Evolutionary conservation across 2,113 vertebrate genomes (phyloP), one percentile per base, ranked within the genome.

Genomic region (Propithecus coquereli): DNA sequence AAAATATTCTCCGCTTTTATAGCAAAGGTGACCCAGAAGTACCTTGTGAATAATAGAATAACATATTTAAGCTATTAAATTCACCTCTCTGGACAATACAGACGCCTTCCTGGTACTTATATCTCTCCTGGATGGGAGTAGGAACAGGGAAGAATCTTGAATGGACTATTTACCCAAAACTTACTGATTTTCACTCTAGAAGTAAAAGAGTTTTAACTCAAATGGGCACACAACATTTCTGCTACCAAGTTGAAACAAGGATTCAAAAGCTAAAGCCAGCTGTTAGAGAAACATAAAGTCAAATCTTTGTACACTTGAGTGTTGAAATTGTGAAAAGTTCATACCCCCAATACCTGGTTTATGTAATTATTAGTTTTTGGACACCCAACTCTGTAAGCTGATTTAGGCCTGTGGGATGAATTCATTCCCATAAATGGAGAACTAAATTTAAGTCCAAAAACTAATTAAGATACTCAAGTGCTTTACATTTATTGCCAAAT

Each of bases 21-120:
- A 90, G 91, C 71, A 87, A 97, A 97, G 97, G 95, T 98, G 97
- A 98, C 97, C 87, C 63, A 94, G 88, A 97, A 95, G 50, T 90
- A 74, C 87, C 70, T 94, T 93, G 83, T 93, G 93, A 96, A 93
- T 96, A 94, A 93, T 85, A 96, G 86, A 91, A 74, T 87, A 95
- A 93, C 91, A 90, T 85, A 94, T 94, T 95, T 81, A 96, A 94
- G 47, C 89, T 86, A 87, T 97, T 96, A 90, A 95, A 76, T 87
- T 93, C 47, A 57, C 57, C 59, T 92, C 76, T 94, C 30, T 65
- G 74, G 65, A 86, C 54, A 93, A 68, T 65, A 85, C 14, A 11
- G 91, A 73, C 77, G 52, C 43, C n/a, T 81, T 90, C 79, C 50
- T 94, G 50, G 70, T 71, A 43, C 30, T 54, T 81, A 61, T 8